Evolutionary conservation across 2,888 invertebrate genomes (phyloP), one percentile per base, ranked within the genome.

Genomic region (Hoplodrina blanda): DNA sequence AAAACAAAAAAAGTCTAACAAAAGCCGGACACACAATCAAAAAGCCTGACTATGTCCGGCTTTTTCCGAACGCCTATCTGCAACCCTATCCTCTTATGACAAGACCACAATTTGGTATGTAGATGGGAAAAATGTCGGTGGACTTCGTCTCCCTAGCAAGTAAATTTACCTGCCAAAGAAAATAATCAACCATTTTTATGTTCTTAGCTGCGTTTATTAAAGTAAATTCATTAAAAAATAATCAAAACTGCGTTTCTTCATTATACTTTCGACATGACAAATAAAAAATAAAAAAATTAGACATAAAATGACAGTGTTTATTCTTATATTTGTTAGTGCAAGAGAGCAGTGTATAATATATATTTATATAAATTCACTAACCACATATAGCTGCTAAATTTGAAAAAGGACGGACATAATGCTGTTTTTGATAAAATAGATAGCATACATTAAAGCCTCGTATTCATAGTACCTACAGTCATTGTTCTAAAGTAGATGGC

Each of bases 371-470:
- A 69, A 71, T 59, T 82, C 74, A 77, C 78, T 81, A 78, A 86
- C 75, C 76, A 55, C 64, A 69, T 76, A 62, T 3, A 84, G 86
- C 83, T 86, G 81, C 80, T 64, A 68, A 53, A 62, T 74, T 59
- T 33, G 64, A 59, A 76, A 75, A 72, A 76, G 85, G 87, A 86
- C 85, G 87, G 87, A 86, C 13, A 65, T 71, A 61, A 78, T 70
- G 62, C 54, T 67, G 2, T 11, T 63, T 57, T 62, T 62, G 19
- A 64, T 61, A 57, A 63, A 60, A 37, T 54, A 65, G 44, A 67
- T 78, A 70, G n/a, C 41, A 62, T 69, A 53, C 19, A 55, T 69
- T 60, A 56, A 65, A 62, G 57, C 67, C 63, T 54, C 33, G 53
- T 66, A 46, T 61, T 61, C 53, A 57, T 53, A 56, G 44, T 60